Percentiles rank a stretch among this genome's conserved stretches.
Conservation (phyloP, 1,140 invertebrate species). For the Zaprionus capensis region DNA sequence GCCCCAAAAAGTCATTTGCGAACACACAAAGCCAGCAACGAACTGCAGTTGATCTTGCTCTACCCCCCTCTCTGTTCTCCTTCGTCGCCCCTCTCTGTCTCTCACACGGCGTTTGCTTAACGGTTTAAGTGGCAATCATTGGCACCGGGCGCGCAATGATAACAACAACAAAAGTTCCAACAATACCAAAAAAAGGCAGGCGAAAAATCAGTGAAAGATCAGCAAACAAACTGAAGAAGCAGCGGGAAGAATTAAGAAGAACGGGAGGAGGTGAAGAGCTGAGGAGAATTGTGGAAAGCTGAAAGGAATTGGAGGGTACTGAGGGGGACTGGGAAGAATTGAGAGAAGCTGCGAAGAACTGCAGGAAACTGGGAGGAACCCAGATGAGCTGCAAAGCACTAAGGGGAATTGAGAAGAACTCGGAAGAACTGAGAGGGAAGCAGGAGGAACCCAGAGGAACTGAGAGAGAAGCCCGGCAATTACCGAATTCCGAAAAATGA, state of each 20-base stretch:
- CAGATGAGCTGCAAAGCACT: slow-evolving; percentile 14
- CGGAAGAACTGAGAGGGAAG: background rate
- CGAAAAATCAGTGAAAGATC: slow-evolving; percentile 72
- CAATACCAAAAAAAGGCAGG: slow-evolving; percentile 55
- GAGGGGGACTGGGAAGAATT: slow-evolving; percentile 10
- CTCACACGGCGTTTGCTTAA: slow-evolving; percentile 72
- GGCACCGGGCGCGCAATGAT: slow-evolving; percentile 73
- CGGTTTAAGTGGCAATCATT: slow-evolving; percentile 81
- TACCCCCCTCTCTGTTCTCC: background rate
- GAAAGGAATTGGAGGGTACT: background rate
- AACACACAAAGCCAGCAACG: slow-evolving; percentile 39
- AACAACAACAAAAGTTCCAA: slow-evolving; percentile 59
- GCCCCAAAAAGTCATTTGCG: slow-evolving; percentile 52
- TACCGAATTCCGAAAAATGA: slow-evolving; percentile 82
- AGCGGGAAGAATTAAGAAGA: background rate
- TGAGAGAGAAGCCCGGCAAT: slow-evolving; percentile 62
- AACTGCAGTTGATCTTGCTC: slow-evolving; percentile 3
- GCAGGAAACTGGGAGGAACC: background rate
- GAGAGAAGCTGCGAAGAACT: background rate
- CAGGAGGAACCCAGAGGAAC: slow-evolving; percentile 1
- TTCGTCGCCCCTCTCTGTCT: slow-evolving; percentile 6
- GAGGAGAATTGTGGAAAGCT: background rate
- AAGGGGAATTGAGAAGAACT: background rate
- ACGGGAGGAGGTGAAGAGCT: background rate
- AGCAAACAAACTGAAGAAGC: slow-evolving; percentile 63